These are phyloP conservation scores for Uromys caudimaculatus DNA, from an alignment of 2,797 vertebrate genomes.

Conservation along the genomic window DNA sequence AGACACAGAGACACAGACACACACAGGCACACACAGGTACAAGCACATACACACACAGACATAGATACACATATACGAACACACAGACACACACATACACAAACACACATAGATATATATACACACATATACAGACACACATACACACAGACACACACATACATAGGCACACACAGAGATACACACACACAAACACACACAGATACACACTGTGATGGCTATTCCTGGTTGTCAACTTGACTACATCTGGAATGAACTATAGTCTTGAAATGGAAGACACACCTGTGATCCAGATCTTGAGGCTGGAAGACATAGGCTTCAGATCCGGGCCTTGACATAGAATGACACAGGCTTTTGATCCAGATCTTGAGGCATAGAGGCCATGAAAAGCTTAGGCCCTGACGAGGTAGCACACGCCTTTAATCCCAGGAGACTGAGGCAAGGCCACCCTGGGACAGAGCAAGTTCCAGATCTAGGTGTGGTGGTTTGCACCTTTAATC, in stretches of 20 bases:
- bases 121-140: accelerated
- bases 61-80: not conserved
- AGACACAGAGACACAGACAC: accelerated
- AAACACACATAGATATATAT: accelerated
- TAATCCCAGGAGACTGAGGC: not conserved
- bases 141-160: no score
- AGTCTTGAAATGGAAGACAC: not conserved
- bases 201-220: not conserved
- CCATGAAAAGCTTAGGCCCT: not conserved
- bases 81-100: not conserved
- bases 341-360: not conserved
- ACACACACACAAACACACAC: not conserved
- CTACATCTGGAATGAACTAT: not conserved
- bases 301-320: not conserved
- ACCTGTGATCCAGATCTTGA: not conserved
- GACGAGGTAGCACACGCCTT: not conserved
- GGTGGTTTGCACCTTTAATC: not conserved
- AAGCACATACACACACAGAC: no score
- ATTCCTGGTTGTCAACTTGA: not conserved
- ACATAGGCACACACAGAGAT: no score
- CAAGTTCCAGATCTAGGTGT: not conserved
- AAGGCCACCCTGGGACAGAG: not conserved
- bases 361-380: not conserved
- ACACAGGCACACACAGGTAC: no score
- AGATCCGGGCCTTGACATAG: not conserved